Evolutionary conservation across 2,888 invertebrate genomes (phyloP), one percentile per base, ranked within the genome.

Genomic region (Himalopsyche tibetana): DNA sequence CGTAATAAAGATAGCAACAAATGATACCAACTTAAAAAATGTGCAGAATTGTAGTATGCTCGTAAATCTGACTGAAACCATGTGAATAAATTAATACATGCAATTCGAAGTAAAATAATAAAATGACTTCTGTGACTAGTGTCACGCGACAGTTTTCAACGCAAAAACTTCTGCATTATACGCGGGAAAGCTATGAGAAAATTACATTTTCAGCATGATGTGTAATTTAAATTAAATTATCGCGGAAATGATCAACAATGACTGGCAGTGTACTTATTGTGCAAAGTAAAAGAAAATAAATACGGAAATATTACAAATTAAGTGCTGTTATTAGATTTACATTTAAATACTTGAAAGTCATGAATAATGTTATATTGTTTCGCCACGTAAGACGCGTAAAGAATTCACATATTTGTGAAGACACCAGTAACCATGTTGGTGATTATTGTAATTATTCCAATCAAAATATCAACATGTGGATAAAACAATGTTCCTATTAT

Each of bases 161-260:
- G 63, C 63, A 63, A 63, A 63, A 63, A 63, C 63, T n/a, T 63
- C 6, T 63, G 63, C 63, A 63, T 63, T 19, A 19, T 63, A 19
- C 15, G 19, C 15, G 28, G 63, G 63, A 63, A 63, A 63, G 63
- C 63, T 19, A 63, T 63, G 63, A 63, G 63, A 63, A 63, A 63
- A 63, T 63, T 63, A 28, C 8, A 63, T 63, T 63, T 63, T 63
- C 63, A 63, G 19, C 63, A 19, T 63, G 51, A 51, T 15, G 15
- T 51, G 63, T 28, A 19, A 63, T 56, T 56, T 56, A 56, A 56
- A 56, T 63, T 63, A 63, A 63, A 63, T 63, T 63, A 19, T 63
- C 63, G 63, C 63, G 63, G 63, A 63, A 63, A 63, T 63, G 11
- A 63, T 6, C 63, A 63, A 63, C 63, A 63, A 63, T 63, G 63